These are phyloP conservation scores for Drosophila elegans DNA, from an alignment of 1,140 invertebrate species.

Conservation along the genomic window DNA sequence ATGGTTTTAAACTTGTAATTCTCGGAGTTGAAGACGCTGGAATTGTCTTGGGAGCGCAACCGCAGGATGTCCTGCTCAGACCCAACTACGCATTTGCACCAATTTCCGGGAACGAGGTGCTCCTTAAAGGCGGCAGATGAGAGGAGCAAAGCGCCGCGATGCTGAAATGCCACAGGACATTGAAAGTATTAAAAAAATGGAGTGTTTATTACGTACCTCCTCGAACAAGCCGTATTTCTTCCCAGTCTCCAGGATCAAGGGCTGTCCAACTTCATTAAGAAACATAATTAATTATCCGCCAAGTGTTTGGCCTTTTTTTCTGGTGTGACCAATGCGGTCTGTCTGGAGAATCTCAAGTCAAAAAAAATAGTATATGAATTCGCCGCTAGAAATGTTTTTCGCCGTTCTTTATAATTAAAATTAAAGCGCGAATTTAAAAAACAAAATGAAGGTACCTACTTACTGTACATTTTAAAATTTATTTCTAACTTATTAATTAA, in stretches of 20 bases:
- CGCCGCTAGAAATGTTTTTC: not conserved
- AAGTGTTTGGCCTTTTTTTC: not conserved
- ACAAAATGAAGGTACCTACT: too few species aligned
- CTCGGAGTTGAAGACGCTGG: not conserved
- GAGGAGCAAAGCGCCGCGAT: conserved; percentile 51
- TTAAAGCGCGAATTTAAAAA: not conserved
- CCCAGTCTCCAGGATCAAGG: conserved; percentile 32
- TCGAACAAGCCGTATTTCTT: conserved; percentile 37
- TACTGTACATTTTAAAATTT: too few species aligned
- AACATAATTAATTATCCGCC: conserved; percentile 48
- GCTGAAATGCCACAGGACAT: conserved; percentile 10
- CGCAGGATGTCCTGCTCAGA: conserved; percentile 26
- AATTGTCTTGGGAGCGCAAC: not conserved
- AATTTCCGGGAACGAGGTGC: conserved; percentile 27
- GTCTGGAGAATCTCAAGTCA: not conserved
- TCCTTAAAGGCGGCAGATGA: conserved; percentile 51
- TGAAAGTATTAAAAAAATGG: not conserved
- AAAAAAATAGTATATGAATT: too few species aligned
- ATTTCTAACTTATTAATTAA: too few species aligned
- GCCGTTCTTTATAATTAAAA: not conserved
- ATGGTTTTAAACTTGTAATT: conserved; percentile 12
- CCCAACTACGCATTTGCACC: conserved; percentile 35
- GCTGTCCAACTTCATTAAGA: conserved; percentile 66
- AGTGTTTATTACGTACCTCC: conserved; percentile 9
- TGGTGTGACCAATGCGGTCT: not conserved